These are phyloP conservation scores for Colius striatus DNA, from an alignment of 2,113 vertebrate species.

Conservation along the genomic window DNA sequence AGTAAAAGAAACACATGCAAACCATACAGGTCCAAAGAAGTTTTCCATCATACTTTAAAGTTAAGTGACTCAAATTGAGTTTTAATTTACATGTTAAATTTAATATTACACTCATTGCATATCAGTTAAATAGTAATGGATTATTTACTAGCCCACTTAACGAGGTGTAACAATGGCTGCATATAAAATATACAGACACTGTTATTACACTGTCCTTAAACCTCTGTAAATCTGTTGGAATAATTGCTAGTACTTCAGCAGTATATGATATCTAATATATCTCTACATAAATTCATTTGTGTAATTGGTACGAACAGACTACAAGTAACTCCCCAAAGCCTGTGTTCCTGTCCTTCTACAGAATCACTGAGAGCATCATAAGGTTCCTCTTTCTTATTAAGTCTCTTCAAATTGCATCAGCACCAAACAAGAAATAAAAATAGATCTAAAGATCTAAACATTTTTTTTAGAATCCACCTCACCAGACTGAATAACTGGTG, in stretches of 20 bases:
- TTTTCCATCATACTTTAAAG: constrained; percentile 74
- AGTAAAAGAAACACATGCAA: constrained; percentile 27
- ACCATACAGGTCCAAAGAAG: constrained; percentile 33
- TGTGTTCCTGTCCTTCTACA: neutral
- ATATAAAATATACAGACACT: constrained; percentile 72
- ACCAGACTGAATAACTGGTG: neutral
- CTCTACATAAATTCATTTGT: constrained; percentile 35
- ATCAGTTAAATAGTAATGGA: constrained; percentile 78
- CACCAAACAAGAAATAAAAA: neutral
- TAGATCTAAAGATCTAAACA: neutral
- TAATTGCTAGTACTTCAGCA: constrained; percentile 68
- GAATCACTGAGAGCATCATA: neutral
- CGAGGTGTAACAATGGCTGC: constrained; percentile 70
- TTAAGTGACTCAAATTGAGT: constrained; percentile 71
- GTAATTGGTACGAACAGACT: constrained; percentile 2
- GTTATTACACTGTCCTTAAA: constrained; percentile 74
- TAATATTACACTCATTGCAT: constrained; percentile 73
- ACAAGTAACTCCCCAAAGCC: constrained; percentile 15
- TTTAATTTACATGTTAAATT: constrained; percentile 79
- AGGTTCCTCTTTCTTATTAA: neutral
- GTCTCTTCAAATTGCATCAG: neutral
- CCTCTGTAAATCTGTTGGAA: constrained; percentile 76
- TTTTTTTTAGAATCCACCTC: neutral
- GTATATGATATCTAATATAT: constrained; percentile 30
- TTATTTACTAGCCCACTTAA: constrained; percentile 77